A percentile compares a stretch with the other conserved stretches of the same genome.
phyloP scores from a whole-genome alignment of 2,797 vertebrate species.

The Alauda arvensis region DNA sequence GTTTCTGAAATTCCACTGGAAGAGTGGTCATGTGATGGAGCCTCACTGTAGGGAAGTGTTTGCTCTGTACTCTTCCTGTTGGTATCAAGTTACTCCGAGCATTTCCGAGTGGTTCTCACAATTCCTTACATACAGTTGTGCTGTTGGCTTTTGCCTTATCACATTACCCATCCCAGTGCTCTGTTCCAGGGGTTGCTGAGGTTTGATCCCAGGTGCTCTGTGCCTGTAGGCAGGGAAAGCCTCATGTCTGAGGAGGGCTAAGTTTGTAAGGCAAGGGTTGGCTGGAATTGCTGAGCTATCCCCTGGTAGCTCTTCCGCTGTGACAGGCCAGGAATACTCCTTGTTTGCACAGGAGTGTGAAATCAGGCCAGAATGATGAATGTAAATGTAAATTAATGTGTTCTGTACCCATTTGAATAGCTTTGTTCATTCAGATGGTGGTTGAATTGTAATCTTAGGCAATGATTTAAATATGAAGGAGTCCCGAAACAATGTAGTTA shows the following conservation, averaged over 20 bases:
- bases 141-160: neutral
- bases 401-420: neutral
- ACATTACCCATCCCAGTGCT: neutral
- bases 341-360: slow-evolving; percentile 4
- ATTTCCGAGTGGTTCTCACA: neutral
- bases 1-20: neutral
- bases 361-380: neutral
- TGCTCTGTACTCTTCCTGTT: neutral
- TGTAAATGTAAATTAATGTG: neutral
- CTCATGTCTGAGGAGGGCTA: neutral
- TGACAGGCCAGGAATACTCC: neutral
- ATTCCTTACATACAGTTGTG: neutral
- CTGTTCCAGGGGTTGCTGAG: neutral
- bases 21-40: neutral
- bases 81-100: neutral
- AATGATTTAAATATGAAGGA: slow-evolving; percentile 33
- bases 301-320: neutral
- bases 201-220: neutral
- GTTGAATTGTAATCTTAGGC: neutral
- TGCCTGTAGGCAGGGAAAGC: neutral
- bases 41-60: neutral
- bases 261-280: neutral
- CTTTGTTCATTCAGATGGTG: slow-evolving; percentile 19
- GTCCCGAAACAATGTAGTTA: neutral
- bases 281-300: neutral